A percentile compares a stretch with the other conserved stretches of the same genome.
phyloP scores from a whole-genome alignment of 2,113 vertebrate species.

The Microtus pennsylvanicus region DNA sequence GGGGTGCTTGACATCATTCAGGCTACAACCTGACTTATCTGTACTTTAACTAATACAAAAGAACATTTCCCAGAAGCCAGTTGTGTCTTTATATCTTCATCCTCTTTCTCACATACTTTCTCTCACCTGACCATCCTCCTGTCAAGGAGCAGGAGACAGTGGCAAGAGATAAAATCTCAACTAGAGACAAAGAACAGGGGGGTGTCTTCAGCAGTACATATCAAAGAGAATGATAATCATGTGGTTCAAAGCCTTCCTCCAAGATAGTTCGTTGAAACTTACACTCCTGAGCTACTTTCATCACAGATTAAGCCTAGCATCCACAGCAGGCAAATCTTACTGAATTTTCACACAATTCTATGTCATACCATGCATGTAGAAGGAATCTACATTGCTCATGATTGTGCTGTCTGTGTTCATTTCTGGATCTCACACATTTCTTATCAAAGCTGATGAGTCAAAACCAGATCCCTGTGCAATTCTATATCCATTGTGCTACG shows the following conservation, averaged over 20 bases:
- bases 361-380: not conserved
- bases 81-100: not conserved
- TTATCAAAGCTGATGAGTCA: not conserved
- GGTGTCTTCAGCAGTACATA: not conserved
- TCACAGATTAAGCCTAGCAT: not conserved
- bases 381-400: not conserved
- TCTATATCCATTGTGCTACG: not conserved
- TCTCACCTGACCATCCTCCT: not conserved
- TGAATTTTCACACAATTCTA: not conserved
- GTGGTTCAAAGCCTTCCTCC: not conserved
- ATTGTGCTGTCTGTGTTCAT: not conserved
- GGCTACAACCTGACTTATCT: not conserved
- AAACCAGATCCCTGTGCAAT: not conserved
- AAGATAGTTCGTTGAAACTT: fast-evolving
- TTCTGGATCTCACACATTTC: not conserved
- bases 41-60: not conserved
- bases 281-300: not conserved
- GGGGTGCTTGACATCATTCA: not conserved
- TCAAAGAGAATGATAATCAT: not conserved
- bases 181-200: not conserved
- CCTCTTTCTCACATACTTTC: not conserved
- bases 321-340: not conserved
- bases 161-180: not conserved
- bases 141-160: not conserved
- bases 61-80: not conserved